phyloP scores from a whole-genome alignment of 30 jellyfish, hydroid and myxozoan genomes.

The Mastigias papua region DNA sequence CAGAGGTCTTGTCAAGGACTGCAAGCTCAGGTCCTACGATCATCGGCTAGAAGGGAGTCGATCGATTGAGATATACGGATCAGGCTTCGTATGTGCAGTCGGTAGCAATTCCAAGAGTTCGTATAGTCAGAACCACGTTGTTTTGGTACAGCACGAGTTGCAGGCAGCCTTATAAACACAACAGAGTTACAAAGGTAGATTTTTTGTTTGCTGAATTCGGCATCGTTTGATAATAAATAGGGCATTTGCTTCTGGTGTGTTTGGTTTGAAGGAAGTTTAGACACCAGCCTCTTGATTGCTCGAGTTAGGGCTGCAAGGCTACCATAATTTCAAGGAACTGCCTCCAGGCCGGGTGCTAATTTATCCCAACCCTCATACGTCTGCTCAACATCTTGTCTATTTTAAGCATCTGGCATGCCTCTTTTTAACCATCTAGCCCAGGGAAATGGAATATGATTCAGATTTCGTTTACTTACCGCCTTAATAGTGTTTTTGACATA shows the following conservation, averaged over 20 bases:
- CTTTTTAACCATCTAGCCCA: too few relatives aligned
- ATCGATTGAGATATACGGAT: background rate
- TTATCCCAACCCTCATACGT: too few relatives aligned
- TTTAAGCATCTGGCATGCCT: too few relatives aligned
- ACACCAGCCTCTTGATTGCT: too few relatives aligned
- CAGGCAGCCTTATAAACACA: constrained; percentile 16
- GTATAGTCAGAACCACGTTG: background rate
- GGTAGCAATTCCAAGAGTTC: background rate
- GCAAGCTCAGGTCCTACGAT: constrained; percentile 2
- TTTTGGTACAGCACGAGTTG: background rate
- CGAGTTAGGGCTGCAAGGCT: too few relatives aligned
- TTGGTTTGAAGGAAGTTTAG: too few relatives aligned
- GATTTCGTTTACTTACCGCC: too few relatives aligned
- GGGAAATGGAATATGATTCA: too few relatives aligned
- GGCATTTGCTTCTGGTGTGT: background rate
- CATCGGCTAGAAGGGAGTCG: constrained; percentile 16
- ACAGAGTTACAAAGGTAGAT: background rate
- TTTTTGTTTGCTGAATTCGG: background rate
- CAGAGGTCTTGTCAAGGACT: background rate
- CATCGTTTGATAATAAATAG: background rate
- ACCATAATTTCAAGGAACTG: too few relatives aligned
- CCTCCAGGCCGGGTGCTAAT: too few relatives aligned
- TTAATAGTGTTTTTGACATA: too few relatives aligned
- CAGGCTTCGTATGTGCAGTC: constrained; percentile 16
- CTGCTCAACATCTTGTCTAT: too few relatives aligned